A percentile compares a stretch with the other conserved stretches of the same genome.
These are phyloP conservation scores for Contarinia nasturtii DNA, from an alignment of 1,140 invertebrate genomes.

Conservation along the genomic window DNA sequence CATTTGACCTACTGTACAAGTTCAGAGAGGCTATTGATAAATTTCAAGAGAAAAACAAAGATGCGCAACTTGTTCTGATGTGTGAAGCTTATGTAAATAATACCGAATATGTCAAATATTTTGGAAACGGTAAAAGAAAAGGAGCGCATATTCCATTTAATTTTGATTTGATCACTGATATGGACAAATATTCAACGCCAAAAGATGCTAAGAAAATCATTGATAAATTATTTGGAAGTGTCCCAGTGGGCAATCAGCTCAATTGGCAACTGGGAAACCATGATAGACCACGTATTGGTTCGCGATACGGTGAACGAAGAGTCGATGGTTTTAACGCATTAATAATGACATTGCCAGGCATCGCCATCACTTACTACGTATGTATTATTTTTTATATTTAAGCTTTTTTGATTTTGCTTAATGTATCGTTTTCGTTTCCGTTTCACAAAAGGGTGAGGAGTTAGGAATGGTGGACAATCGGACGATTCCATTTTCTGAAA, in stretches of 20 bases:
- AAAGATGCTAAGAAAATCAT: slow-evolving; percentile 29
- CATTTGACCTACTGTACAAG: slow-evolving; percentile 34
- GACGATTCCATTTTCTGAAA: slow-evolving; percentile 29
- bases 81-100: slow-evolving; percentile 38
- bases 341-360: slow-evolving; percentile 51
- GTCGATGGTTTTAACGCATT: slow-evolving; percentile 60
- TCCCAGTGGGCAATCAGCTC: slow-evolving; percentile 28
- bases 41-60: slow-evolving; percentile 22
- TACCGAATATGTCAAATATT: slow-evolving; percentile 34
- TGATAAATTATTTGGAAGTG: slow-evolving; percentile 33
- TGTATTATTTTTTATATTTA: too few relatives aligned
- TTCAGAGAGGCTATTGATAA: slow-evolving; percentile 33
- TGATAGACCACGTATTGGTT: slow-evolving; percentile 42
- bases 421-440: too few relatives aligned
- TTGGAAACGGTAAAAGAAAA: slow-evolving; percentile 24
- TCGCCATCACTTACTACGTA: slow-evolving; percentile 58
- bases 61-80: slow-evolving; percentile 32
- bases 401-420: too few relatives aligned
- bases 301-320: slow-evolving; percentile 36
- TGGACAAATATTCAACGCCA: slow-evolving; percentile 28
- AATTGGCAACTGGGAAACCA: slow-evolving; percentile 66
- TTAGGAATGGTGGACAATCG: slow-evolving; percentile 52
- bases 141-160: slow-evolving; percentile 49
- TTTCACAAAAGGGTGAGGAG: slow-evolving; percentile 71
- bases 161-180: slow-evolving; percentile 34